Conservation (phyloP, 2,113 vertebrate species). For the Corvus hawaiiensis region DNA sequence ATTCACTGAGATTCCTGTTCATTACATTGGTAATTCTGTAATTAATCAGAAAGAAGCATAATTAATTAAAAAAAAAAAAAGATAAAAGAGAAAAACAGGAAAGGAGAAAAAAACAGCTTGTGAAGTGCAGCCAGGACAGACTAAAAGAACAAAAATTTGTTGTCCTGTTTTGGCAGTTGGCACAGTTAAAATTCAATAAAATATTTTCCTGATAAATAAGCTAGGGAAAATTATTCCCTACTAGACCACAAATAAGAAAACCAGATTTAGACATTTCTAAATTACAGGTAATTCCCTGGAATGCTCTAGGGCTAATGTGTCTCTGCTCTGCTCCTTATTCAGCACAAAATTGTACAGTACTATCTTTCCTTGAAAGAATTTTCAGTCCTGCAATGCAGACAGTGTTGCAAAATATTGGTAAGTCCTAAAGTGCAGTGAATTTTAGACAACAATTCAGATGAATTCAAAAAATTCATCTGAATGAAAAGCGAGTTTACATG, state of each 20-base stretch:
- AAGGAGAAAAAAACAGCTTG: neutral
- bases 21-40: neutral
- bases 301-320: neutral
- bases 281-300: neutral
- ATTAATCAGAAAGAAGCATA: neutral
- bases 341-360: neutral
- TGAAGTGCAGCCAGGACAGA: neutral
- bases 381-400: neutral
- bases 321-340: neutral
- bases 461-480: neutral
- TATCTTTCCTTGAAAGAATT: neutral
- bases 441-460: neutral
- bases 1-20: neutral
- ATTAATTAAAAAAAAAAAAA: neutral
- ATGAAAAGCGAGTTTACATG: neutral
- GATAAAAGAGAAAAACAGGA: fast-evolving
- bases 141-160: neutral
- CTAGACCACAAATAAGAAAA: neutral
- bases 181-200: neutral
- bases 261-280: neutral
- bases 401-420: neutral
- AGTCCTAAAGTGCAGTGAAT: neutral
- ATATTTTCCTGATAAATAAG: neutral
- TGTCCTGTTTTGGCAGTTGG: neutral
- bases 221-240: neutral